These are phyloP conservation scores for Busseola fusca DNA, from an alignment of 2,888 invertebrate genomes.

Conservation along the genomic window DNA sequence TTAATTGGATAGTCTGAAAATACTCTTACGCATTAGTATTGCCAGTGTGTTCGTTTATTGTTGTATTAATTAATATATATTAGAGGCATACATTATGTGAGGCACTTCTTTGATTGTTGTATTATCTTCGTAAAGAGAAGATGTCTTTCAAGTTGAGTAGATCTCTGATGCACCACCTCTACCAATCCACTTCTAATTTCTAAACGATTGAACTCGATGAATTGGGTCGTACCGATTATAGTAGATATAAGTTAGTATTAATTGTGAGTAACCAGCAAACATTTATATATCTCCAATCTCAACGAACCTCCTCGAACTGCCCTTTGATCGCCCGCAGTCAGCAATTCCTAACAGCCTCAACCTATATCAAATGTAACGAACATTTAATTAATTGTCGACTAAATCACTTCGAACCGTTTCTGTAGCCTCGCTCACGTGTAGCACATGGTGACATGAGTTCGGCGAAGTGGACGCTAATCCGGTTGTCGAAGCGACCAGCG, in stretches of 20 bases:
- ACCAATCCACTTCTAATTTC: not conserved
- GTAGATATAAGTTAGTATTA: not conserved
- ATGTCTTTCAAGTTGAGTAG: too few relatives aligned
- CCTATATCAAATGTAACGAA: conserved; percentile 2
- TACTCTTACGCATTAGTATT: too few relatives aligned
- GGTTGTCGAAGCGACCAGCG: not conserved
- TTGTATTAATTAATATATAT: too few relatives aligned
- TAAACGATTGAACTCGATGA: not conserved
- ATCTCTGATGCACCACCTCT: not conserved
- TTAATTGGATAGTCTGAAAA: too few relatives aligned
- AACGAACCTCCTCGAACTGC: not conserved
- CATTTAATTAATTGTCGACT: not conserved
- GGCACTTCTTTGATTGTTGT: not conserved
- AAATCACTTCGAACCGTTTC: not conserved
- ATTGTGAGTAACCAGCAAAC: not conserved
- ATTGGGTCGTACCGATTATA: not conserved
- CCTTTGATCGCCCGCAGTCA: not conserved
- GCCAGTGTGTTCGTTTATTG: too few relatives aligned
- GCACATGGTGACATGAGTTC: not conserved
- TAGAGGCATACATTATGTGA: not conserved
- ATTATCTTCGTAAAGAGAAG: not conserved
- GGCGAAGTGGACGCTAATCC: not conserved
- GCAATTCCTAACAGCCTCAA: not conserved
- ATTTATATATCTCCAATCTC: not conserved
- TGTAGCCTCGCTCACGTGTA: not conserved